A percentile compares a stretch with the other conserved stretches of the same genome.
These are phyloP conservation scores for Opisthograptis luteolata DNA, from an alignment of 2,888 invertebrate species.

Conservation along the genomic window DNA sequence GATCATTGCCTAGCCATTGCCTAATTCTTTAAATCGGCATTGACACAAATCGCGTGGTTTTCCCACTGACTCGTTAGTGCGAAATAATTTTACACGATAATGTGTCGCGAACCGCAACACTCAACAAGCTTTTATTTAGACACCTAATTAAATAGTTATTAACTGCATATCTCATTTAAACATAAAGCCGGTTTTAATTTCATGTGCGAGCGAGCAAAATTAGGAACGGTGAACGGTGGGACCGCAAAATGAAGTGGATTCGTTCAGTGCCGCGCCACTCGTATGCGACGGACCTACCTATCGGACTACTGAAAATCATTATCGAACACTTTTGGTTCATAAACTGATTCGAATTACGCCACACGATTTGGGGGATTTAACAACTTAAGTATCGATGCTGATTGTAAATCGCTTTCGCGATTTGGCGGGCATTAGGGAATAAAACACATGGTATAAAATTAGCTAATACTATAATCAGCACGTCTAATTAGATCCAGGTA, in stretches of 20 bases:
- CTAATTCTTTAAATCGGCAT: constrained; percentile 32
- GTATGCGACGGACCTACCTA: constrained; percentile 17
- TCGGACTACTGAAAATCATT: constrained; percentile 66
- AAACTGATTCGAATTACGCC: constrained; percentile 45
- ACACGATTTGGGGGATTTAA: constrained; percentile 27
- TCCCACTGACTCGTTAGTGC: constrained; percentile 44
- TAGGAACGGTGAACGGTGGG: constrained; percentile 72
- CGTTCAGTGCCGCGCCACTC: constrained; percentile 52
- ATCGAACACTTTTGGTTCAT: constrained; percentile 68
- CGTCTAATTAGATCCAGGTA: too few relatives aligned
- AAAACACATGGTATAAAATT: neutral
- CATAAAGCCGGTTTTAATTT: constrained; percentile 83
- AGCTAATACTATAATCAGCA: too few relatives aligned
- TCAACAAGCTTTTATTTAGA: constrained; percentile 77
- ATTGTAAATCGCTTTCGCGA: constrained; percentile 1
- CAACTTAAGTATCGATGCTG: constrained; percentile 15
- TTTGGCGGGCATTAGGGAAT: neutral
- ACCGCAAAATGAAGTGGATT: constrained; percentile 82
- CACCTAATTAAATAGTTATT: constrained; percentile 84
- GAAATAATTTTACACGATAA: constrained; percentile 65
- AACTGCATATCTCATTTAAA: constrained; percentile 81
- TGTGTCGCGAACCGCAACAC: constrained; percentile 64
- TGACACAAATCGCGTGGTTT: constrained; percentile 40
- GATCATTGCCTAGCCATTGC: too few relatives aligned
- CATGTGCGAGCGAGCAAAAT: constrained; percentile 80